Percentiles rank a stretch among this genome's conserved stretches.
These are phyloP conservation scores for Gorsachius magnificus DNA, from an alignment of 2,797 vertebrate genomes.

Conservation along the genomic window DNA sequence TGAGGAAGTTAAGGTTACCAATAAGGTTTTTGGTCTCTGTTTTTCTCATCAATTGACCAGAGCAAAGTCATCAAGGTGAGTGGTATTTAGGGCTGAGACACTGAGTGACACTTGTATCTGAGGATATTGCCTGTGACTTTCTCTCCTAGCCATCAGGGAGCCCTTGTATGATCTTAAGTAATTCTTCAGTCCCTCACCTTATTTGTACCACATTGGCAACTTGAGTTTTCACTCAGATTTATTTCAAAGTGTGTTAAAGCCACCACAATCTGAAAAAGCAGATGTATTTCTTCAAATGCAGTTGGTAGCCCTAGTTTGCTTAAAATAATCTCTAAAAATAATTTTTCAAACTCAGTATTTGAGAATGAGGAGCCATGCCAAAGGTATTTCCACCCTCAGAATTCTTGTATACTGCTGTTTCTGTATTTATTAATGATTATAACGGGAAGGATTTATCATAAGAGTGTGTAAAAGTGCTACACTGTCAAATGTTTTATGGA, in stretches of 20 bases:
- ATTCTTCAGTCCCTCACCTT: background rate
- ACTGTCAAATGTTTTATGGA: slow-evolving; percentile 39
- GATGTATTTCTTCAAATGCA: background rate
- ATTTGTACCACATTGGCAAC: background rate
- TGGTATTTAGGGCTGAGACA: background rate
- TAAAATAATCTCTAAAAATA: background rate
- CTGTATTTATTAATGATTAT: background rate
- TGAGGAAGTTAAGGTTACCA: background rate
- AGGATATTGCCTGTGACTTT: background rate
- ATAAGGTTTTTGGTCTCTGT: background rate
- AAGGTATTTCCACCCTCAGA: background rate
- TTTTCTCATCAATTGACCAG: background rate
- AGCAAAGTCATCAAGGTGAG: background rate
- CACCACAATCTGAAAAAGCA: background rate
- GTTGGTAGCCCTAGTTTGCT: background rate
- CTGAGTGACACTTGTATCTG: background rate
- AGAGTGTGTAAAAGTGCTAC: slow-evolving; percentile 4
- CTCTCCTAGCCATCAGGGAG: background rate
- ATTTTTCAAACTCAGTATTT: background rate
- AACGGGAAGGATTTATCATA: slow-evolving; percentile 3
- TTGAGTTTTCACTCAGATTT: background rate
- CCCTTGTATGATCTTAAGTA: background rate
- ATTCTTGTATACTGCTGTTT: background rate
- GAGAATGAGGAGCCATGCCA: background rate
- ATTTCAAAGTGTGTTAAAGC: background rate